Base-by-base conservation (phyloP, 2,797 vertebrate genomes). In the Tragelaphus eurycerus region DNA sequence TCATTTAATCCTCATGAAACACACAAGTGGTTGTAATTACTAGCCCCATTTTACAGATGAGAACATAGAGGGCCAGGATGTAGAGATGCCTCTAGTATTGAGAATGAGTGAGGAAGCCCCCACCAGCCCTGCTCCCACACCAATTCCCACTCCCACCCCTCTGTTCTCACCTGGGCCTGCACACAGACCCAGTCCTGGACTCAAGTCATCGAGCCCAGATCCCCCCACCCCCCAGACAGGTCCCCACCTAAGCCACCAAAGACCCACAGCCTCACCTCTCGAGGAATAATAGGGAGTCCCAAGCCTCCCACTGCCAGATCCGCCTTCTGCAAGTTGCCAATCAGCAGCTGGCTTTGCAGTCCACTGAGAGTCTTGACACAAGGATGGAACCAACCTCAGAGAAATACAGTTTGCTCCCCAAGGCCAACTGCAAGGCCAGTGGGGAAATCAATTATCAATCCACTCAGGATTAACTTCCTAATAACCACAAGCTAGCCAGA, bases 31-130 rank as follows among this genome's bases (percentile, higher is more conserved):
- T 29, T n/a, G 50, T 48, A 29, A 12, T 23, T 15, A 38, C 84
- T 67, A 60, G 50, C 2, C 25, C 55, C 67, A 78, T 62, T 85
- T 48, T 9, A 10, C 85, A n/a, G n/a, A n/a, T n/a, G 16, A 92
- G 86, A 82, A 97, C 86, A 88, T 38, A 46, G 46, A 96, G 43
- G 48, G 6, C 29, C 52, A n/a, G 46, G 67, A 89, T 67, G 87
- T 67, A 62, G 31, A 13, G 6, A 43, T 0, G 1, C 1, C 50
- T 25, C 1, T 1, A 38, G 8, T 19, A 4, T 46, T 4, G 25
- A 52, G 8, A 79, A 43, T 14, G 46, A 74, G 31, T 21, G 5
- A 31, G 27, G 34, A 13, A 79, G 29, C 23, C 15, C 1, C 7
- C 10, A 55, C 43, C 38, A 3, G 21, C 21, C 15, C 34, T 62